phyloP scores from a whole-genome alignment of 2,797 vertebrate species.

The Neopelma chrysocephalum region DNA sequence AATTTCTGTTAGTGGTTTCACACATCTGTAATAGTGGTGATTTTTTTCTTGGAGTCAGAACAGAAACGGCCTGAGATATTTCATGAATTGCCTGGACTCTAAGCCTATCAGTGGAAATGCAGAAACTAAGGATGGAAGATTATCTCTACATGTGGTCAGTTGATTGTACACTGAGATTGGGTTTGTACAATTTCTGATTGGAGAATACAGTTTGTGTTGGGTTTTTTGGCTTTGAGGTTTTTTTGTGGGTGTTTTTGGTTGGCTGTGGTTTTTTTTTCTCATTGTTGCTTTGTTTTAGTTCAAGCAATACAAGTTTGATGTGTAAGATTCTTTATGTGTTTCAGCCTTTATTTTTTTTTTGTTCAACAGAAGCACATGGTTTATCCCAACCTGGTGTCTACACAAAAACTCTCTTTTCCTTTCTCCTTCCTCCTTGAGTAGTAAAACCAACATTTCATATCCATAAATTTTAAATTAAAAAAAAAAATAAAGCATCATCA shows the following conservation, averaged over 20 bases:
- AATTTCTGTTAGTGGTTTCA: not conserved
- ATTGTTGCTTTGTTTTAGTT: not conserved
- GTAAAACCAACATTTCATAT: too few relatives aligned
- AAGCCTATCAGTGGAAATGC: not conserved
- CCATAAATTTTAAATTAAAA: too few relatives aligned
- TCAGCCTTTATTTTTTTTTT: not conserved
- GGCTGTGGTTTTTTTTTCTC: not conserved
- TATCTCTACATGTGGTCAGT: not conserved
- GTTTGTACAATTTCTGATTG: not conserved
- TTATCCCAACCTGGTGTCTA: not conserved
- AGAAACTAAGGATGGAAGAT: not conserved
- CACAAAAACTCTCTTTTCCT: not conserved
- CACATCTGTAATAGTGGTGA: not conserved
- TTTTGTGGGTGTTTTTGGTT: not conserved
- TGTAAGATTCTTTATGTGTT: not conserved
- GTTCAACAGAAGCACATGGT: not conserved
- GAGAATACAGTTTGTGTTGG: not conserved
- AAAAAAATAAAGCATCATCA: too few relatives aligned
- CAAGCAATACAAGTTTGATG: not conserved
- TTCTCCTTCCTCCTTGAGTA: not conserved
- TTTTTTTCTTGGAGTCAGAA: not conserved
- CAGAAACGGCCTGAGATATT: not conserved
- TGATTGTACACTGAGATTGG: not conserved
- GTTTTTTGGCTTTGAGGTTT: accelerated
- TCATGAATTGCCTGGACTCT: not conserved